Evolutionary conservation across 2,797 vertebrate genomes (phyloP), one percentile per base, ranked within the genome.

Genomic region (Gallinago solitaria): DNA sequence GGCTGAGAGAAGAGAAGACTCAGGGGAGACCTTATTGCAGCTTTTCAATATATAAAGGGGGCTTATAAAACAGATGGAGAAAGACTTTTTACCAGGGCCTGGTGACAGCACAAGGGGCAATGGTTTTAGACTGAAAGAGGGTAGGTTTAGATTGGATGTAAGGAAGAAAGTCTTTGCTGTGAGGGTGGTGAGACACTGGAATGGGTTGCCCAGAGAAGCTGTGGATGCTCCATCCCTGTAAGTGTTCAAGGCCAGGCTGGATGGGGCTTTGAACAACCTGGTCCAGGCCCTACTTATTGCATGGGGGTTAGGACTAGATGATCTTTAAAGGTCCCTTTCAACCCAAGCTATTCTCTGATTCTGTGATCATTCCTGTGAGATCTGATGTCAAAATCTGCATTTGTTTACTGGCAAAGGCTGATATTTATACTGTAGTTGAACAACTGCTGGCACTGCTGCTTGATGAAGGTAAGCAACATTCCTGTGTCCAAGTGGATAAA

Each of bases 391-490:
- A 86, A 88, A 71, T 39, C 61, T 71, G 37, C 54, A 35, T 85
- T 85, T 91, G 73, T 89, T 95, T 75, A 67, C 59, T 90, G 79
- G 54, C 82, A 73, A 91, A 82, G 73, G 10, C 69, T 79, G 81
- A 33, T 94, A 54, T 79, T 95, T 91, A 47, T 83, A 28, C 50
- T 78, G 59, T 71, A 39, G 24, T 93, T 83, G 51, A 93, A 73
- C 63, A 83, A 37, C 28, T 84, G n/a, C 48, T 88, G 70, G 70
- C 89, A 54, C 63, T 69, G 28, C 30, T 91, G 51, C 47, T 65
- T 67, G 59, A 24, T 45, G 80, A 89, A 86, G 63, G 93, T 81
- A 91, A 81, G 93, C 74, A 94, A 81, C 95, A 93, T 80, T 90
- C 82, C 54, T 81, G 30, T 68, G 64, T 70, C 39, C 75, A 23